Conservation (phyloP, 2,113 vertebrate species). For the Oplegnathus fasciatus region DNA sequence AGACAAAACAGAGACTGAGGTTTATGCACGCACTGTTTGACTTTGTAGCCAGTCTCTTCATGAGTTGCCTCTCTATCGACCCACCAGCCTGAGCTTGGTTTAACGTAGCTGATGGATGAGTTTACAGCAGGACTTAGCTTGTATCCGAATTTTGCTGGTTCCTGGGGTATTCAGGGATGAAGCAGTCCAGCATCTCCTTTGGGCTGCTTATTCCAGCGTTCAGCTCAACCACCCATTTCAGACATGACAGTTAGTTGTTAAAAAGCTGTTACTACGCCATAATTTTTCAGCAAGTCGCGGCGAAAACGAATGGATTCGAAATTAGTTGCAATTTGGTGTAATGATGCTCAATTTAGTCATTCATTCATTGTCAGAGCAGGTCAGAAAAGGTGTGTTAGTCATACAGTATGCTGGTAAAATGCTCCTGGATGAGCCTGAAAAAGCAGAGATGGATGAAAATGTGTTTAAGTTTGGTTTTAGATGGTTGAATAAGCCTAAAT, state of each 20-base stretch:
- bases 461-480: not conserved
- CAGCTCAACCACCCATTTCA: not conserved
- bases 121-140: not conserved
- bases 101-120: not conserved
- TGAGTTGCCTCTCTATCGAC: too few relatives aligned
- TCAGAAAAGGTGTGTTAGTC: constrained; percentile 13
- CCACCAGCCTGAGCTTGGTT: not conserved
- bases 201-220: not conserved
- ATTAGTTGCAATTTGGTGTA: constrained; percentile 13
- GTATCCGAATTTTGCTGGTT: not conserved
- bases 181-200: not conserved
- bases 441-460: not conserved
- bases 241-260: not conserved
- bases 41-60: too few relatives aligned
- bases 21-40: too few relatives aligned
- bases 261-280: not conserved
- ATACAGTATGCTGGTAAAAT: not conserved
- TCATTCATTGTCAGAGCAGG: not conserved
- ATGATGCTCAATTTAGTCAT: constrained; percentile 14
- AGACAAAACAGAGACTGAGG: too few relatives aligned
- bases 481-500: not conserved
- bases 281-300: constrained; percentile 1
- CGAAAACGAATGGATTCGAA: constrained; percentile 8
- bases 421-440: not conserved
- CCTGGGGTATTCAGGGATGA: not conserved